Conservation (phyloP, 2,797 vertebrate genomes). For the Ataeniobius toweri region DNA sequence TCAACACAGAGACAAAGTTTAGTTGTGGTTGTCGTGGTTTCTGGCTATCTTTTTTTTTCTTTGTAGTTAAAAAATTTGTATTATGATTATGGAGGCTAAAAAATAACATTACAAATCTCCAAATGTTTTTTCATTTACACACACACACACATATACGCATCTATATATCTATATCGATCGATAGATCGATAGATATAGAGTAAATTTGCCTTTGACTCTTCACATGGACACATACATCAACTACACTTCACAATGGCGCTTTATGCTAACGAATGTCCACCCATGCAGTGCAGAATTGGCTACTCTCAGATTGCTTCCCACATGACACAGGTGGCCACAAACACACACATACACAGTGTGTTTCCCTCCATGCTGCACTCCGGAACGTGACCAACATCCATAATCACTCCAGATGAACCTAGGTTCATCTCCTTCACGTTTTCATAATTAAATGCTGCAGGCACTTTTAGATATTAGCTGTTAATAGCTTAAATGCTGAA, state of each 20-base stretch:
- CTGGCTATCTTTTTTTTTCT: not conserved
- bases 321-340: conserved; percentile 44
- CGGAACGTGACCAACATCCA: conserved; percentile 39
- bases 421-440: conserved; percentile 27
- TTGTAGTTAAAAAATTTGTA: not conserved
- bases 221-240: conserved; percentile 13
- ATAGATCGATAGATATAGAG: too few relatives aligned
- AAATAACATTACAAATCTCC: too few relatives aligned
- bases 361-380: conserved; percentile 11
- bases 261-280: conserved; percentile 65
- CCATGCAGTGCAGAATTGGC: conserved; percentile 71
- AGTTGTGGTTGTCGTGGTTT: not conserved
- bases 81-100: too few relatives aligned
- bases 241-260: conserved; percentile 43
- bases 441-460: conserved; percentile 38
- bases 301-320: conserved; percentile 59
- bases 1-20: not conserved
- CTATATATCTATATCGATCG: too few relatives aligned
- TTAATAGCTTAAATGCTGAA: conserved; percentile 13
- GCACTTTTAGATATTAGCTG: conserved; percentile 45
- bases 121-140: too few relatives aligned
- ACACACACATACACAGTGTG: conserved; percentile 18
- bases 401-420: conserved; percentile 47
- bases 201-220: not conserved
- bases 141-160: too few relatives aligned